phyloP scores from a whole-genome alignment of 2,113 vertebrate genomes.

The Fulica atra region DNA sequence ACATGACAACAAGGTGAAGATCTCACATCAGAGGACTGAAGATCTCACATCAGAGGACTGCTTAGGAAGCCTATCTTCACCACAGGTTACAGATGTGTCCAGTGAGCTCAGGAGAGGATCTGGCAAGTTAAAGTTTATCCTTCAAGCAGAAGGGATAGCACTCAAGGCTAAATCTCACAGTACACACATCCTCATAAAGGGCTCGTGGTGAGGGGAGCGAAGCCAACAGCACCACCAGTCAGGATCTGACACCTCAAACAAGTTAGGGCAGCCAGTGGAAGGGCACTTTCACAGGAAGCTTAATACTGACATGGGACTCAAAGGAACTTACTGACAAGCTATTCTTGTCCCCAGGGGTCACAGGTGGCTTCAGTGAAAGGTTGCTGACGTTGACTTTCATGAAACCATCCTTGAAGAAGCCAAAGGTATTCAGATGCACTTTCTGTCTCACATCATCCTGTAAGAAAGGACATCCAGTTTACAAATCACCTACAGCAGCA shows the following conservation, averaged over 20 bases:
- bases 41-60: background rate
- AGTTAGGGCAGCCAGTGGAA: background rate
- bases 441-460: conserved; percentile 86
- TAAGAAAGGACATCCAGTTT: background rate
- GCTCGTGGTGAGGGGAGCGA: background rate
- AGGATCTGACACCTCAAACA: background rate
- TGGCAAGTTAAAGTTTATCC: background rate
- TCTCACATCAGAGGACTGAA: background rate
- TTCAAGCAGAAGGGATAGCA: background rate
- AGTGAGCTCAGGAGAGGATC: accelerated
- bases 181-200: accelerated
- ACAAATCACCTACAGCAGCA: background rate
- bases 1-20: background rate
- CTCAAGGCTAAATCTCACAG: background rate
- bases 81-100: accelerated
- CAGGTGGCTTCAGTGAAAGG: conserved; percentile 67
- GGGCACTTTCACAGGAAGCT: background rate
- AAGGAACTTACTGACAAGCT: conserved; percentile 59
- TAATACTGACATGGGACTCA: background rate
- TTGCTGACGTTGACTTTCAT: conserved; percentile 81
- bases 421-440: conserved; percentile 88
- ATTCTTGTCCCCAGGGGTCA: background rate
- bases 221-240: background rate
- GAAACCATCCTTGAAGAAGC: conserved; percentile 85
- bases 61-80: background rate